These are phyloP conservation scores for Sepioteuthis lessoniana DNA, from an alignment of 2,888 invertebrate species.

Conservation along the genomic window DNA sequence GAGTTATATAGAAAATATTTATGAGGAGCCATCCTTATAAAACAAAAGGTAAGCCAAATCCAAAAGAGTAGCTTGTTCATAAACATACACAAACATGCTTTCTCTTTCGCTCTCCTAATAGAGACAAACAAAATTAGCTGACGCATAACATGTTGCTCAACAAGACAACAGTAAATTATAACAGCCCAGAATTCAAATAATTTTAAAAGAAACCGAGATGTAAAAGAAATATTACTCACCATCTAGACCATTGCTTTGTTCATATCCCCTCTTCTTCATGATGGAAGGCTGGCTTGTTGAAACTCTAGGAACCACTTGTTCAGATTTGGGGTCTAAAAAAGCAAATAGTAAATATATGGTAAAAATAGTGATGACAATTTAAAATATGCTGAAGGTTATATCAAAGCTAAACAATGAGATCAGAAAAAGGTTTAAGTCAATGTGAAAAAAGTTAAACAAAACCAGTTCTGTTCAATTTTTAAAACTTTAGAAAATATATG, in stretches of 20 bases:
- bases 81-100: neutral
- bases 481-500: neutral
- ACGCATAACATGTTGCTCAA: slow-evolving; percentile 6
- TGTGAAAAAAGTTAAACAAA: too few species aligned
- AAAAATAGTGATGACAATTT: neutral
- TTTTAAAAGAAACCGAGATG: neutral
- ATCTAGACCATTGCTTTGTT: slow-evolving; percentile 88
- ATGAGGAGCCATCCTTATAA: neutral
- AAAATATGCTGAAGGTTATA: too few species aligned
- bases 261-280: slow-evolving; percentile 87
- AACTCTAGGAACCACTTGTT: slow-evolving; percentile 43
- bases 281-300: slow-evolving; percentile 77
- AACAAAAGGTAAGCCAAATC: neutral
- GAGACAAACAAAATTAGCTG: neutral
- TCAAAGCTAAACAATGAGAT: too few species aligned
- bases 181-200: neutral
- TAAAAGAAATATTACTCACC: slow-evolving; percentile 77
- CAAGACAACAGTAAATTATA: neutral
- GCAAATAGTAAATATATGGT: neutral
- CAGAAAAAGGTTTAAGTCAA: too few species aligned
- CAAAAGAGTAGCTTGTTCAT: neutral
- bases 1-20: neutral
- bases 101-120: neutral
- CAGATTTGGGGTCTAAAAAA: slow-evolving; percentile 36
- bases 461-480: neutral